These are phyloP conservation scores for Drosophila bipectinata DNA, from an alignment of 1,140 invertebrate species.

Conservation along the genomic window DNA sequence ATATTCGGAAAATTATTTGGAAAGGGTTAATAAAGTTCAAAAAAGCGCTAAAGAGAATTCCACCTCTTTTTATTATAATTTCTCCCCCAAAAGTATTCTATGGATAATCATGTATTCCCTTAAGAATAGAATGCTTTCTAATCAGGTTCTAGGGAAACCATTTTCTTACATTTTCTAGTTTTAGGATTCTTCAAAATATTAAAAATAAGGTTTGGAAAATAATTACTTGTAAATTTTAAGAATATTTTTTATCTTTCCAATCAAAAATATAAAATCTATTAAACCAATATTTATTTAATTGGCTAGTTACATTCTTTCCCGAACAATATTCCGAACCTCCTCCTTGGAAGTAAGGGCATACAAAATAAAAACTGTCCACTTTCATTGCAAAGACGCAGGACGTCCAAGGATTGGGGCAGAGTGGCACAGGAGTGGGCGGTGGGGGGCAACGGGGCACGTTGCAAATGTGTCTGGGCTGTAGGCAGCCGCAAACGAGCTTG, in stretches of 20 bases:
- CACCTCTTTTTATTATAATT: not conserved
- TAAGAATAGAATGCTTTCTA: not conserved
- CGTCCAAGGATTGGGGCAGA: not conserved
- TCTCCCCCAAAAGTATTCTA: conserved; percentile 19
- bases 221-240: too few species aligned
- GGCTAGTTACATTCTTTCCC: not conserved
- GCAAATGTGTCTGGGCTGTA: conserved; percentile 75
- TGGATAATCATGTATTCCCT: not conserved
- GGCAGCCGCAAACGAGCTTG: conserved; percentile 78
- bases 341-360: conserved; percentile 26
- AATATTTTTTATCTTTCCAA: too few species aligned
- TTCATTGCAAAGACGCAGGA: conserved; percentile 23
- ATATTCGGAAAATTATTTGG: not conserved
- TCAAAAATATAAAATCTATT: too few species aligned
- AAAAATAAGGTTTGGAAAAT: too few species aligned
- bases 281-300: not conserved
- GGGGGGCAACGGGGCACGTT: conserved; percentile 21
- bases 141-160: not conserved
- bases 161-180: not conserved
- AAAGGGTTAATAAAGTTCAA: too few species aligned
- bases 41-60: too few species aligned
- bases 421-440: not conserved
- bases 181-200: too few species aligned
- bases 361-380: conserved; percentile 68
- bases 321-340: not conserved